Percentiles rank a stretch among this genome's conserved stretches.
phyloP scores from a whole-genome alignment of 2,797 vertebrate genomes.

The Muraenolepis orangiensis region DNA sequence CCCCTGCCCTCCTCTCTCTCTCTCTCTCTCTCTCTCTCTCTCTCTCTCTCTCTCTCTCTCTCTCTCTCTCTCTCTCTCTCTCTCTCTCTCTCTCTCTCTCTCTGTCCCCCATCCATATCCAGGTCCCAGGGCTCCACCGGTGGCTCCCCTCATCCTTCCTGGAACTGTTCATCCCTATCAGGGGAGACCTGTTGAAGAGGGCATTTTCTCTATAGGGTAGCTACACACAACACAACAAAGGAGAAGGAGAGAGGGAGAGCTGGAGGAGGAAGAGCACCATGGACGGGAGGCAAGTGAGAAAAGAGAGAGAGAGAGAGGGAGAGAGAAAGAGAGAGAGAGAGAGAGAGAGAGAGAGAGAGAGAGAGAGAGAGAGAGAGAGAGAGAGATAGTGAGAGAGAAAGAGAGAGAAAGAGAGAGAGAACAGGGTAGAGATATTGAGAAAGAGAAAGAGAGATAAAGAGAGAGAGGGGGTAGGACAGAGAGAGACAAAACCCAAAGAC shows the following conservation, averaged over 20 bases:
- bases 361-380: no score
- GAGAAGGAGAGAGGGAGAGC: not conserved
- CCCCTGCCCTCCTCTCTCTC: not conserved
- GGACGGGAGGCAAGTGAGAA: not conserved
- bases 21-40: slow-evolving; percentile 15
- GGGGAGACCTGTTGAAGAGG: slow-evolving; percentile 52
- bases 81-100: slow-evolving; percentile 15
- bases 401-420: not conserved
- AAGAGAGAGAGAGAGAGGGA: slow-evolving; percentile 41
- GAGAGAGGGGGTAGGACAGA: slow-evolving; percentile 4
- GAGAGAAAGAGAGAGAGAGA: slow-evolving; percentile 32
- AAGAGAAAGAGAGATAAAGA: not conserved
- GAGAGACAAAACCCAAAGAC: not conserved
- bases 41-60: slow-evolving; percentile 17
- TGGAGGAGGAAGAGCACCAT: not conserved
- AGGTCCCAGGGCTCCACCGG: slow-evolving; percentile 32
- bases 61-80: slow-evolving; percentile 8
- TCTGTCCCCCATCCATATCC: no score
- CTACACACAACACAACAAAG: not conserved
- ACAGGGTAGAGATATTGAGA: not conserved
- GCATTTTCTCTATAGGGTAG: slow-evolving; percentile 1
- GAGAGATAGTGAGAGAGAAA: no score
- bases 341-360: not conserved
- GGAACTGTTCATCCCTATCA: slow-evolving; percentile 49
- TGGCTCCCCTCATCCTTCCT: no score